Base-by-base conservation (phyloP, 2,888 invertebrate species). In the Torymus auratus region DNA sequence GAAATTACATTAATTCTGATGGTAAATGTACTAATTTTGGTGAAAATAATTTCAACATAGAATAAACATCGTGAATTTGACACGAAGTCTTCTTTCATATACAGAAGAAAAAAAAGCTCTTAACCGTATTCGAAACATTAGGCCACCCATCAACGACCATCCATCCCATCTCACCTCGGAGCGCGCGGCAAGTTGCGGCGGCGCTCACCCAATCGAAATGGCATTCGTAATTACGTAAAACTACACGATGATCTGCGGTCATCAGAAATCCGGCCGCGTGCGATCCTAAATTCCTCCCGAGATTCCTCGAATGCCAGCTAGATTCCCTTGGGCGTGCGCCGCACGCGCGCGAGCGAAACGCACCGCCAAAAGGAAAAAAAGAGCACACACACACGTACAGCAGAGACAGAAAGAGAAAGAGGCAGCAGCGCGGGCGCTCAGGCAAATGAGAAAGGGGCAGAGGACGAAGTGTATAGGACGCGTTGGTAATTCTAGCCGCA, bases 401-500 rank as follows among this genome's bases (percentile, higher is more conserved):
- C 70, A 70, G 62, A 62, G 65, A 70, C 55, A 78, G 14, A 55
- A 55, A 69, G 41, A 69, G 55, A 64, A 64, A 11, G 60, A 64
- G 41, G 12, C 52, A 53, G 41, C 41, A 41, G 41, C 41, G 13
- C 20, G 50, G 13, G 41, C 3, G 7, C 20, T 17, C 62, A 56
- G 72, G 75, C 55, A 80, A 81, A 82, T 69, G 73, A 79, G 77
- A 73, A 61, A 56, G 23, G 64, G 53, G 64, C 70, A 71, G 71
- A 60, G 28, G 56, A 69, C 72, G 78, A 70, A 69, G 81, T 41
- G 23, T 61, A 13, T 64, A 62, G 73, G 41, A 41, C 41, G 41
- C 41, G 41, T 41, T 70, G 88, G 90, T 89, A 90, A 90, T 87
- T 88, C 85, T 87, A 90, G 89, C 88, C 85, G 87, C 86, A 88